Percentiles rank a stretch among this genome's conserved stretches.
phyloP scores from a whole-genome alignment of 1,140 invertebrate genomes.

The Eriosoma lanigerum region DNA sequence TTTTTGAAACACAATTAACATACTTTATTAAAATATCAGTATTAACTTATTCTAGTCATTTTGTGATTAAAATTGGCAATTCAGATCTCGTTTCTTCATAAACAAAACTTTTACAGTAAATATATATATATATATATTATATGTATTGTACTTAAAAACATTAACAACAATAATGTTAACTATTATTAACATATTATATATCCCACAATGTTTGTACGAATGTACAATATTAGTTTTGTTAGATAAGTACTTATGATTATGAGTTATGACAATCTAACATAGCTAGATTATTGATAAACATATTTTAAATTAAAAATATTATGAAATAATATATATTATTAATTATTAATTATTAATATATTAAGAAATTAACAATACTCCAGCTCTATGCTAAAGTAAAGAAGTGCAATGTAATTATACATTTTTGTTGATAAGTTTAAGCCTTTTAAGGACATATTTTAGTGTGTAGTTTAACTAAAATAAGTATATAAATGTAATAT shows the following conservation, averaged over 20 bases:
- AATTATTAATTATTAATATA: not conserved
- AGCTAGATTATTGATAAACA: slow-evolving; percentile 40
- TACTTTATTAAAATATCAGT: not conserved
- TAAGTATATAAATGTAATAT: slow-evolving; percentile 32
- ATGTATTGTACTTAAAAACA: not conserved
- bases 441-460: not conserved
- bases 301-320: slow-evolving; percentile 15
- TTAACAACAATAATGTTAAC: slow-evolving; percentile 6
- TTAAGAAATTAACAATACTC: slow-evolving; percentile 19
- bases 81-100: slow-evolving; percentile 40
- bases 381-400: slow-evolving; percentile 26
- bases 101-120: not conserved
- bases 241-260: too few relatives aligned
- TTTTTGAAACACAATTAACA: not conserved
- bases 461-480: slow-evolving; percentile 25
- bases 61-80: slow-evolving; percentile 42
- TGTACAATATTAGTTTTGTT: slow-evolving; percentile 33
- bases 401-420: slow-evolving; percentile 43
- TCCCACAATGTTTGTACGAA: not conserved
- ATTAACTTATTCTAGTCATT: slow-evolving; percentile 41
- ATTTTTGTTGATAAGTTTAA: slow-evolving; percentile 27
- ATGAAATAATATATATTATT: not conserved
- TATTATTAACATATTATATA: slow-evolving; percentile 16
- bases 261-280: slow-evolving; percentile 46
- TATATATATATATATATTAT: not conserved